A percentile compares a stretch with the other conserved stretches of the same genome.
phyloP scores from a whole-genome alignment of 2,797 vertebrate genomes.

The Falco biarmicus region DNA sequence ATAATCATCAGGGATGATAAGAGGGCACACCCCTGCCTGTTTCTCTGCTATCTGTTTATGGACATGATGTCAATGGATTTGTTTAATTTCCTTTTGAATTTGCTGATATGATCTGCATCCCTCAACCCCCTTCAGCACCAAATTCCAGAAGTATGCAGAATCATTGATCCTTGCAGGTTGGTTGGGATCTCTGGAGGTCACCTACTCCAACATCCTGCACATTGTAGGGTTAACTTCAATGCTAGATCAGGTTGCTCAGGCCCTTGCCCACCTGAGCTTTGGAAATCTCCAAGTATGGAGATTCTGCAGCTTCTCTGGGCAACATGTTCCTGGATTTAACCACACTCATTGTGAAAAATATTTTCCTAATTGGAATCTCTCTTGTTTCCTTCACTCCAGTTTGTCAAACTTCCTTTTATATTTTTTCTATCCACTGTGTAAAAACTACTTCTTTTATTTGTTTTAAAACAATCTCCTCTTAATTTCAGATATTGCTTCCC shows the following conservation, averaged over 20 bases:
- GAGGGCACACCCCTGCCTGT: not conserved
- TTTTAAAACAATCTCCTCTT: not conserved
- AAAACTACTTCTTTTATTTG: not conserved
- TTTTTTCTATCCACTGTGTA: not conserved
- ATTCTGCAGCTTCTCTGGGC: not conserved
- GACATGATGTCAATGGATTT: not conserved
- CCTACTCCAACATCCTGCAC: not conserved
- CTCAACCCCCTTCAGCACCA: not conserved
- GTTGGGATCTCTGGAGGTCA: not conserved
- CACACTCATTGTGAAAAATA: not conserved
- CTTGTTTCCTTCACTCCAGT: not conserved
- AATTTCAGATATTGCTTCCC: not conserved
- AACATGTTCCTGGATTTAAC: not conserved
- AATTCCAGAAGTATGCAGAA: not conserved
- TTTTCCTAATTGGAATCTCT: not conserved
- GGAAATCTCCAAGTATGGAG: not conserved
- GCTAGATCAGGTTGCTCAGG: not conserved
- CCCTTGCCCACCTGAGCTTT: not conserved
- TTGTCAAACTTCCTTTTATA: not conserved
- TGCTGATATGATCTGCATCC: not conserved
- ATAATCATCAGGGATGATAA: not conserved
- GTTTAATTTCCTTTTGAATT: not conserved
- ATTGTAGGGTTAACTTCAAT: not conserved
- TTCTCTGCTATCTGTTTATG: not conserved
- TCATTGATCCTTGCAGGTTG: not conserved